Base-by-base conservation (phyloP, 2,113 vertebrate genomes). In the Aplodontia rufa region DNA sequence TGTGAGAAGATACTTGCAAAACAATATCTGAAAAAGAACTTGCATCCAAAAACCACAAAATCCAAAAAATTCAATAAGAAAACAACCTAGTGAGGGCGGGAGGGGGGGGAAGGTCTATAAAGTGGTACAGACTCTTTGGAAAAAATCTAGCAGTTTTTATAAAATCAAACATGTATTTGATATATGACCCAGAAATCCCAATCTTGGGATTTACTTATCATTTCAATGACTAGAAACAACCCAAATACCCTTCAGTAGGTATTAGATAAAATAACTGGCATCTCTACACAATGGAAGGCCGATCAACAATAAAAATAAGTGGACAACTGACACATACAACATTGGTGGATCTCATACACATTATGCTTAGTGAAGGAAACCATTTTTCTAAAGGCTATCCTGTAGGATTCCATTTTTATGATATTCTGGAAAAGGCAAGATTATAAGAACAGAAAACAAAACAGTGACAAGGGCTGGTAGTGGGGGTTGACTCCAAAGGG, bases 21-120 rank as follows among this genome's bases (percentile, higher is more conserved):
- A 78, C 60, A 82, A 81, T 32, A 51, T 75, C 42, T 84, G 58
- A 26, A 80, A 55, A 92, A 76, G 30, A 74, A 87, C 8, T 37
- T 49, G 22, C 51, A 93, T 83, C n/a, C 13, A 83, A 62, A 80
- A 93, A 89, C 62, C 68, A 79, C 1, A 89, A 91, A 79, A 94
- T 26, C 78, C 64, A 80, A 53, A 94, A 92, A 92, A 80, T 14
- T 75, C 58, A 94, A 87, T 55, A 72, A 94, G 62, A 91, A 90
- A 87, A 87, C 4, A 51, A 79, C 30, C 1, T 12, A 86, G 55
- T 40, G 35, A 28, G 42, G 37, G n/a, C n/a, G n/a, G 91, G 86
- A 96, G 78, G 20, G 37, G 85, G 35, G 28, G 22, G 90, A 78
- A 72, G 28, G 58, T 60, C 8, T 28, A 28, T n/a, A 95, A 79